Conservation (phyloP, 1,140 invertebrate genomes). For the Eufriesea mexicana region DNA sequence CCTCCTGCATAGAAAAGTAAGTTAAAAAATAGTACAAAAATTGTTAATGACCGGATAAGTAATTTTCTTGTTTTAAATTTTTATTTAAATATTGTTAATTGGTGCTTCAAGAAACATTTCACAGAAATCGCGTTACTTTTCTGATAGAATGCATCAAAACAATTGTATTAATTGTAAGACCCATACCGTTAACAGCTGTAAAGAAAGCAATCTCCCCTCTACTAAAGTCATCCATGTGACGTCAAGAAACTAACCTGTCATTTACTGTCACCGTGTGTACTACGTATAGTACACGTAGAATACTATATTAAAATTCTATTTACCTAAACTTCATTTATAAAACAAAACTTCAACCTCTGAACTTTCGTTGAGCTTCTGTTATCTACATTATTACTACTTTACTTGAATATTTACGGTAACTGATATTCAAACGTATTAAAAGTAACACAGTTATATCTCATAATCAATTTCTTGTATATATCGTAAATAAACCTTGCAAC, state of each 20-base stretch:
- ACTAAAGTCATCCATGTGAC: constrained; percentile 21
- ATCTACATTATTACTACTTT: too few species aligned
- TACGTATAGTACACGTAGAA: background rate
- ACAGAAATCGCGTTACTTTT: constrained; percentile 1
- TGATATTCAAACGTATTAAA: too few species aligned
- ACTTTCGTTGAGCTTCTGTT: too few species aligned
- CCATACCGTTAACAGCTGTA: constrained; percentile 53
- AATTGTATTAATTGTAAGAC: background rate
- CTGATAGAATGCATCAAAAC: constrained; percentile 18
- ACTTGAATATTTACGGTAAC: too few species aligned
- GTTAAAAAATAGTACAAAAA: constrained; percentile 39
- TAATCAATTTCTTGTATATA: too few species aligned
- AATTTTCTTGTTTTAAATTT: background rate
- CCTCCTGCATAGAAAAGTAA: constrained; percentile 31
- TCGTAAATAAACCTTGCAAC: too few species aligned
- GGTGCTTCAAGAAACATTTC: background rate
- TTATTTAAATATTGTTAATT: background rate
- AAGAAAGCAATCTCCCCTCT: constrained; percentile 4
- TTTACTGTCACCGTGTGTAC: background rate
- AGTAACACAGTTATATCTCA: too few species aligned
- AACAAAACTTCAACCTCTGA: too few species aligned
- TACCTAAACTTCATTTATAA: too few species aligned
- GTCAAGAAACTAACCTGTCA: constrained; percentile 41
- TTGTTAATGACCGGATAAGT: background rate
- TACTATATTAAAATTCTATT: background rate